phyloP scores from a whole-genome alignment of 2,888 invertebrate genomes.

The Myathropa florea region DNA sequence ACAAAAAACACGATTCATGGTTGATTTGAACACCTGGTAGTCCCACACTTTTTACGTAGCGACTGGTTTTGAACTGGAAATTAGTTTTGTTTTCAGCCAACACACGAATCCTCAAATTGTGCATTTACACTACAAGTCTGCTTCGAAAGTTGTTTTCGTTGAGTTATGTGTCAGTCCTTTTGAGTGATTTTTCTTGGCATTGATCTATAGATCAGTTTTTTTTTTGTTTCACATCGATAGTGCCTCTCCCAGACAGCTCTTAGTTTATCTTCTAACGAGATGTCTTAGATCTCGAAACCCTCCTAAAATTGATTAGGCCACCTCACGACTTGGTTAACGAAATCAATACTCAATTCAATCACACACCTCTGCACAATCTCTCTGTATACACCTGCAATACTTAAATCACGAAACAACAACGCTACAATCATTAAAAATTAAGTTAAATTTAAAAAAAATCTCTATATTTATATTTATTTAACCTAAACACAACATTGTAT shows the following conservation, averaged over 20 bases:
- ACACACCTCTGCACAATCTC: constrained; percentile 61
- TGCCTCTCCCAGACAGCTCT: too few relatives aligned
- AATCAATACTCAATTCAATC: constrained; percentile 43
- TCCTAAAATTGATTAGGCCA: not conserved
- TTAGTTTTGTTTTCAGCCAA: too few relatives aligned
- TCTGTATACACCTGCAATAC: constrained; percentile 56
- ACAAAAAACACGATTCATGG: not conserved
- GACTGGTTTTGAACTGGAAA: too few relatives aligned
- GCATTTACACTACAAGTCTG: not conserved
- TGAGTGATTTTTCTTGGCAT: too few relatives aligned
- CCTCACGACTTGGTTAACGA: not conserved
- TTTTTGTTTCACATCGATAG: too few relatives aligned
- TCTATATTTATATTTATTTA: constrained; percentile 29
- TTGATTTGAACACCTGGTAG: not conserved
- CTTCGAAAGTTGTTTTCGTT: too few relatives aligned
- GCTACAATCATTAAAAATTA: constrained; percentile 45
- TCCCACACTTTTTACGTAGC: not conserved
- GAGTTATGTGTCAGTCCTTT: too few relatives aligned
- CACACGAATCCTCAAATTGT: too few relatives aligned
- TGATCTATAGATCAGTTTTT: not conserved
- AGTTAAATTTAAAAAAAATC: constrained; percentile 4
- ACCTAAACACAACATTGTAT: constrained; percentile 19
- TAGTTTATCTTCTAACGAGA: too few relatives aligned
- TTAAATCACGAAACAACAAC: constrained; percentile 42
- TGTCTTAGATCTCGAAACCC: not conserved